Conservation (phyloP, 2,797 vertebrate species). For the Tragelaphus eurycerus region DNA sequence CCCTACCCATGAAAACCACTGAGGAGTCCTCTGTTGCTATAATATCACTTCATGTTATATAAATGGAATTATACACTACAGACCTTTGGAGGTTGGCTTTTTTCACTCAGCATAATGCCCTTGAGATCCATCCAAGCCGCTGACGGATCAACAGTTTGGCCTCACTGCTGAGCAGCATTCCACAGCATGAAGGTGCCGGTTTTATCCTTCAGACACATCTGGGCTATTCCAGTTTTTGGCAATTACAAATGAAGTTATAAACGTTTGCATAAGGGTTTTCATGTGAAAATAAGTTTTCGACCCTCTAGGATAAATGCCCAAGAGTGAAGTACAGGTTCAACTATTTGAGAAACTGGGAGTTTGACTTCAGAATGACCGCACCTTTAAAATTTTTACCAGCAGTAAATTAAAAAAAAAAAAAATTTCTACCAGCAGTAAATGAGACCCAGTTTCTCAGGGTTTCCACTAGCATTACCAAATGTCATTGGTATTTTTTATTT, state of each 20-base stretch:
- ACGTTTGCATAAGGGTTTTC: accelerated
- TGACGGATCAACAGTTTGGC: not conserved
- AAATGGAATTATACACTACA: not conserved
- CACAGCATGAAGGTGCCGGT: accelerated
- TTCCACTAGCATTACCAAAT: not conserved
- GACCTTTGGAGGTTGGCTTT: not conserved
- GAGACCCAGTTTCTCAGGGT: not conserved
- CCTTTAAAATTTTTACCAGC: not conserved
- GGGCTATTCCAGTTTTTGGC: not conserved
- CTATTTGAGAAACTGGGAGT: not conserved
- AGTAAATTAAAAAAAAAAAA: not conserved
- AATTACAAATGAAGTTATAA: not conserved
- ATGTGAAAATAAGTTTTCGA: not conserved
- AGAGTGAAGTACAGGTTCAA: not conserved
- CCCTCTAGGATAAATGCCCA: not conserved
- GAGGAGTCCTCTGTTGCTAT: not conserved
- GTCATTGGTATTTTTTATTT: not conserved
- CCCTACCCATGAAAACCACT: not conserved
- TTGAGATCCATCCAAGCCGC: not conserved
- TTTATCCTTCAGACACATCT: not conserved
- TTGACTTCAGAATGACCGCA: not conserved
- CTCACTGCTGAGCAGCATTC: not conserved
- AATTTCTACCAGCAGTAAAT: not conserved
- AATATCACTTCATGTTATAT: not conserved
- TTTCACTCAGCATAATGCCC: not conserved